Percentiles rank a stretch among this genome's conserved stretches.
phyloP scores from a whole-genome alignment of 64 coral and sea anemone species.

The Dendronephthya gigantea region DNA sequence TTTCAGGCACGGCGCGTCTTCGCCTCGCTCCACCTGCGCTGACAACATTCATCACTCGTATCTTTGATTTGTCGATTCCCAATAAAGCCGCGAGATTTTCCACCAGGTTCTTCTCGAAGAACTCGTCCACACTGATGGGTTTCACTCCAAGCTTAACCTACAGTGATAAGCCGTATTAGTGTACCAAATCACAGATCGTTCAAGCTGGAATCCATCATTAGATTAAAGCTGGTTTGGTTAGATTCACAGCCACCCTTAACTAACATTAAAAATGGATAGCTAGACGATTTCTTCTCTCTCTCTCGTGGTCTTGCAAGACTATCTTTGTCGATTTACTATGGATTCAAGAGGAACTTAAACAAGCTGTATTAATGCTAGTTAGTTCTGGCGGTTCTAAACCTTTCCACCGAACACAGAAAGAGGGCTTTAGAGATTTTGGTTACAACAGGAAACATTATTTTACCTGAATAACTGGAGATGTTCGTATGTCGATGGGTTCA shows the following conservation, averaged over 20 bases:
- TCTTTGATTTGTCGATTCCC: constrained; percentile 51
- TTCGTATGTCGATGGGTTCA: constrained; percentile 58
- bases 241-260: too few relatives aligned
- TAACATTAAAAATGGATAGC: too few relatives aligned
- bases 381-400: background rate
- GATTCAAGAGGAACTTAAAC: too few relatives aligned
- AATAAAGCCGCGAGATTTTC: constrained; percentile 54
- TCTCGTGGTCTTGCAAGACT: too few relatives aligned
- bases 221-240: too few relatives aligned
- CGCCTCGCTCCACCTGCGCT: constrained; percentile 43
- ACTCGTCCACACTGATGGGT: constrained; percentile 61
- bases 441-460: background rate
- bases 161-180: background rate
- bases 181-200: too few relatives aligned
- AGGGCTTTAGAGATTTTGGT: background rate
- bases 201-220: too few relatives aligned
- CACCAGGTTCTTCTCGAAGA: constrained; percentile 74
- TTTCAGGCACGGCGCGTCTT: constrained; percentile 6
- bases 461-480: constrained; percentile 59
- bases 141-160: constrained; percentile 51
- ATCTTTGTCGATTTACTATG: too few relatives aligned
- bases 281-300: too few relatives aligned
- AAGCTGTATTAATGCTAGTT: too few relatives aligned
- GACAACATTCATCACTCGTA: constrained; percentile 61
- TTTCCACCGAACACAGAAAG: constrained; percentile 8